A percentile compares a stretch with the other conserved stretches of the same genome.
phyloP scores from a whole-genome alignment of 2,797 vertebrate species.

The Muscicapa comitata region DNA sequence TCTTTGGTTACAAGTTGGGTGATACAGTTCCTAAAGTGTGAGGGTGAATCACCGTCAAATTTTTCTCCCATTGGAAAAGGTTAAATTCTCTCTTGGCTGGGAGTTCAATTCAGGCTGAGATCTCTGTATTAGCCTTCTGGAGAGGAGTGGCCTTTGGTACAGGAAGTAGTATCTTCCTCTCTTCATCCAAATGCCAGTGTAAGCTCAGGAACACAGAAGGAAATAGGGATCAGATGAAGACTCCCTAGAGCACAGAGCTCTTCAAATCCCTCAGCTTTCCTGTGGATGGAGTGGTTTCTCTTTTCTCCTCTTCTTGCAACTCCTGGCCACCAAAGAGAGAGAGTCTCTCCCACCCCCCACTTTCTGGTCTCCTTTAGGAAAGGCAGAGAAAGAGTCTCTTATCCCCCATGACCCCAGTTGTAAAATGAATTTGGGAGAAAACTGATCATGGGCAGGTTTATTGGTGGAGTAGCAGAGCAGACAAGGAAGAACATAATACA shows the following conservation, averaged over 20 bases:
- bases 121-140: background rate
- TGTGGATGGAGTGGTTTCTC: background rate
- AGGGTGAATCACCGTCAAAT: background rate
- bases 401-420: background rate
- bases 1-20: background rate
- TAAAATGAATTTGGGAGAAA: background rate
- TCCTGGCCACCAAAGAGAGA: background rate
- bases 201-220: background rate
- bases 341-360: rapidly evolving
- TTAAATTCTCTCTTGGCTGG: background rate
- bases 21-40: background rate
- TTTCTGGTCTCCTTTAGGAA: background rate
- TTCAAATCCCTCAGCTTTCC: background rate
- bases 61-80: background rate
- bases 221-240: background rate
- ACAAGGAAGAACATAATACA: background rate
- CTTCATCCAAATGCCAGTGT: background rate
- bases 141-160: background rate
- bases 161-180: background rate
- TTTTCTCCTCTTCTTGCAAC: background rate
- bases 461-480: background rate
- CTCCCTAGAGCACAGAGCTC: background rate
- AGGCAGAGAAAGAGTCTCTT: background rate
- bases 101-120: background rate
- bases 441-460: background rate